Evolutionary conservation across 2,797 vertebrate species (phyloP), one percentile per base, ranked within the genome.

Genomic region (Merluccius polli): DNA sequence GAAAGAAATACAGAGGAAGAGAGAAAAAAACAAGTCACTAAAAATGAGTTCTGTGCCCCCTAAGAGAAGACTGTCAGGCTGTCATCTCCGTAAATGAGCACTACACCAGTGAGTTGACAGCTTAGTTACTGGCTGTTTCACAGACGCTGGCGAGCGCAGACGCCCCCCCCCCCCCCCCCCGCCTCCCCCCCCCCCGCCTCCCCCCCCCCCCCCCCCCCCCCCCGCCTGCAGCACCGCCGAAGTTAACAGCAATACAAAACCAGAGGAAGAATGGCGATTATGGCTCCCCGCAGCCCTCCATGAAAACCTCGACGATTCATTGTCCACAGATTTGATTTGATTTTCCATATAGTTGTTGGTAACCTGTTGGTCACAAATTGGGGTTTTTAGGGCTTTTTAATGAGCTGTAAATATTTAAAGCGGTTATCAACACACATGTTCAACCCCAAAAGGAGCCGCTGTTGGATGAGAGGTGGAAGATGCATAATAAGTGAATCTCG

Each of bases 31-130:
- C 72, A 77, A 82, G 72, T 79, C 76, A 81, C 78, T 83, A 82
- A 85, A 27, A 89, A 90, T 85, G 79, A 86, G 79, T 88, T 87
- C 84, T 82, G 80, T 76, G 73, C 75, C 75, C 75, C 75, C 74
- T 81, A 71, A 87, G 76, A 86, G 21, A 72, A 78, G 75, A 4
- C 78, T 91, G 88, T 93, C 91, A 89, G 81, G 13, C 38, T 21
- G 44, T 24, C 52, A 9, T 65, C 79, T 85, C 85, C 81, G 74
- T 71, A 86, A 93, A 91, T 91, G 90, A 90, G 70, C 89, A n/a
- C n/a, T n/a, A 85, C 76, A 90, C 78, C 81, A 87, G 79, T 84
- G 83, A 78, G 41, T 71, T 87, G 88, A 90, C 87, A 89, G 84
- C 85, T 89, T 83, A 81, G 80, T 86, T 85, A 88, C 82, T 70